Percentiles rank a stretch among this genome's conserved stretches.
These are phyloP conservation scores for Neopipo cinnamomea DNA, from an alignment of 2,113 vertebrate species.

Conservation along the genomic window DNA sequence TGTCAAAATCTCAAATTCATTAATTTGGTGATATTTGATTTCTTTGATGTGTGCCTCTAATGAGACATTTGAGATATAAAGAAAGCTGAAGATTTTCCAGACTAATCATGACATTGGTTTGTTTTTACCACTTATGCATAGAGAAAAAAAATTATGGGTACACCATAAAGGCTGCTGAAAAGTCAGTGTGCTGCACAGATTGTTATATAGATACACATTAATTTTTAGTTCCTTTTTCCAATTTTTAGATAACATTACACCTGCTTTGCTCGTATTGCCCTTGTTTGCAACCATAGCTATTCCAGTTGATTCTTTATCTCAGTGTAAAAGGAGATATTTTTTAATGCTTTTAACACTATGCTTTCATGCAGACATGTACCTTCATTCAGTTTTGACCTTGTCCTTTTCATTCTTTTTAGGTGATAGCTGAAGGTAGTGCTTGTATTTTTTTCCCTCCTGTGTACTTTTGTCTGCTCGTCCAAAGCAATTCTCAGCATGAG, in stretches of 20 bases:
- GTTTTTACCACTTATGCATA: not conserved
- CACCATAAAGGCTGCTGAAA: not conserved
- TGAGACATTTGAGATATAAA: not conserved
- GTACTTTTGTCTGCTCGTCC: not conserved
- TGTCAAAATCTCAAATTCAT: not conserved
- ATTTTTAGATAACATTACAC: not conserved
- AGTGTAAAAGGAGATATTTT: not conserved
- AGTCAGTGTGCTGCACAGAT: not conserved
- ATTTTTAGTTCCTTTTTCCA: not conserved
- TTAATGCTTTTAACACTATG: not conserved
- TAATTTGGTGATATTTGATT: not conserved
- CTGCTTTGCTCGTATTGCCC: not conserved
- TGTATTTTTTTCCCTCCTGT: not conserved
- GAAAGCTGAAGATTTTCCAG: not conserved
- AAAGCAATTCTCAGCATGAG: not conserved
- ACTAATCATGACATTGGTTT: not conserved
- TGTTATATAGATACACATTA: not conserved
- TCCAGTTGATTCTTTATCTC: not conserved
- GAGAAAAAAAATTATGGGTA: not conserved
- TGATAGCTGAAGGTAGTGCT: not conserved
- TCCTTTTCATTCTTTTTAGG: not conserved
- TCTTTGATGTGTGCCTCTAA: not conserved
- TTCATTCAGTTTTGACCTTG: not conserved
- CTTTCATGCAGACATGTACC: not conserved
- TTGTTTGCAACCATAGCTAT: not conserved